Evolutionary conservation across 1,140 invertebrate genomes (phyloP).

Genomic region (Helicoverpa armigera): DNA sequence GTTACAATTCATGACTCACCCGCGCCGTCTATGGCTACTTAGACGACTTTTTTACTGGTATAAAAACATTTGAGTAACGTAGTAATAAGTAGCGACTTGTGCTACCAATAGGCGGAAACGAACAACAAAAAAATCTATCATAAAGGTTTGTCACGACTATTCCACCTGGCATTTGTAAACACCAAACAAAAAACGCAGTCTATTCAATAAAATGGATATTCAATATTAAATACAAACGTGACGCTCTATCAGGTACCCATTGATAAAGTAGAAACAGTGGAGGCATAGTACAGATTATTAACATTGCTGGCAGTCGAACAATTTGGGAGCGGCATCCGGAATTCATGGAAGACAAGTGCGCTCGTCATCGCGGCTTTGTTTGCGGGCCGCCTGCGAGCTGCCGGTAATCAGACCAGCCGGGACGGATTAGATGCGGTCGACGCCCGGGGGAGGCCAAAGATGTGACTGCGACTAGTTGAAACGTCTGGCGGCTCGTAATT

Average conservation of each 20-base stretch:
- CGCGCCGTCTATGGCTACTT: not conserved
- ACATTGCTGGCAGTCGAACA: slow-evolving; percentile 65
- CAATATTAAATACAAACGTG: slow-evolving; percentile 1
- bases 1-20: slow-evolving; percentile 26
- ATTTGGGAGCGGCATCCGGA: slow-evolving; percentile 67
- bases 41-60: not conserved
- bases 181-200: slow-evolving; percentile 30
- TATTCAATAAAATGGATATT: slow-evolving; percentile 22
- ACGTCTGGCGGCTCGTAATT: slow-evolving; percentile 74
- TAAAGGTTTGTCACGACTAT: slow-evolving; percentile 34
- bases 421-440: slow-evolving; percentile 42
- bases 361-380: slow-evolving; percentile 73
- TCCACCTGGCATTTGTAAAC: slow-evolving; percentile 25
- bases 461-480: slow-evolving; percentile 63
- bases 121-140: slow-evolving; percentile 21
- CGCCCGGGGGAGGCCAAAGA: slow-evolving; percentile 52
- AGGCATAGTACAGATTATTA: slow-evolving; percentile 63
- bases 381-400: slow-evolving; percentile 63
- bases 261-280: slow-evolving; percentile 29
- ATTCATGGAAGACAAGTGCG: slow-evolving; percentile 71
- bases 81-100: not conserved
- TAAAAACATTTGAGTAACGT: not conserved
- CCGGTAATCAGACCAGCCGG: slow-evolving; percentile 66
- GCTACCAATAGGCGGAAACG: not conserved
- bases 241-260: slow-evolving; percentile 28